Conservation (phyloP, 2,113 vertebrate species). For the Dicerorhinus sumatrensis region DNA sequence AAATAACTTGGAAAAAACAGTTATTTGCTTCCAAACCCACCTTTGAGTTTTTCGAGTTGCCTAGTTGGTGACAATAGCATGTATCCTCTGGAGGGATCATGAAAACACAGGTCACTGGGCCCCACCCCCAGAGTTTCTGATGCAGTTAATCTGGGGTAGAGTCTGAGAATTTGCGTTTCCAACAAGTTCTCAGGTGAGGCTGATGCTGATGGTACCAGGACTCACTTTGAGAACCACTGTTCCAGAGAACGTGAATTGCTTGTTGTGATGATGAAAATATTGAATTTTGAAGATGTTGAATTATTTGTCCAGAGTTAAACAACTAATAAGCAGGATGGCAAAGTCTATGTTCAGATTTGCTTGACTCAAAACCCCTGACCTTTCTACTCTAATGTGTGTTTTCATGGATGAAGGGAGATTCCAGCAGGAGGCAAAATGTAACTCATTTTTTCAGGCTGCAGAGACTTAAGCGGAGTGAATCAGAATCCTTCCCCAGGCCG, state of each 20-base stretch:
- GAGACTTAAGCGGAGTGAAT: neutral
- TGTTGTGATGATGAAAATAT: neutral
- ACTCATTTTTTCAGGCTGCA: neutral
- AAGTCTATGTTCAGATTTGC: neutral
- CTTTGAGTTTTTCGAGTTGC: too few relatives aligned
- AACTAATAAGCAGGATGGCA: neutral
- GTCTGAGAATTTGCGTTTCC: neutral
- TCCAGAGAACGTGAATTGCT: neutral
- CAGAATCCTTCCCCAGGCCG: neutral
- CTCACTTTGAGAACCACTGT: neutral
- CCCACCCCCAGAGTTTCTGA: neutral
- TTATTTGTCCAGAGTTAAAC: neutral
- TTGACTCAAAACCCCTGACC: neutral
- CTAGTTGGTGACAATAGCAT: neutral
- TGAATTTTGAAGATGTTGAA: neutral
- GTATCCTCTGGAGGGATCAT: neutral
- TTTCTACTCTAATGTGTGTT: neutral
- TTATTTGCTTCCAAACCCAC: too few relatives aligned
- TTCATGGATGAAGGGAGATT: slow-evolving; percentile 18
- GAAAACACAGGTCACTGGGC: neutral
- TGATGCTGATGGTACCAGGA: neutral
- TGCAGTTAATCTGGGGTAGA: neutral
- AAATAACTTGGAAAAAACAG: too few relatives aligned
- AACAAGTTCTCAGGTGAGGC: neutral
- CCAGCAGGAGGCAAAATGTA: neutral